Percentiles rank a stretch among this genome's conserved stretches.
These are phyloP conservation scores for Bombus confusus DNA, from an alignment of 1,140 invertebrate genomes.

Conservation along the genomic window DNA sequence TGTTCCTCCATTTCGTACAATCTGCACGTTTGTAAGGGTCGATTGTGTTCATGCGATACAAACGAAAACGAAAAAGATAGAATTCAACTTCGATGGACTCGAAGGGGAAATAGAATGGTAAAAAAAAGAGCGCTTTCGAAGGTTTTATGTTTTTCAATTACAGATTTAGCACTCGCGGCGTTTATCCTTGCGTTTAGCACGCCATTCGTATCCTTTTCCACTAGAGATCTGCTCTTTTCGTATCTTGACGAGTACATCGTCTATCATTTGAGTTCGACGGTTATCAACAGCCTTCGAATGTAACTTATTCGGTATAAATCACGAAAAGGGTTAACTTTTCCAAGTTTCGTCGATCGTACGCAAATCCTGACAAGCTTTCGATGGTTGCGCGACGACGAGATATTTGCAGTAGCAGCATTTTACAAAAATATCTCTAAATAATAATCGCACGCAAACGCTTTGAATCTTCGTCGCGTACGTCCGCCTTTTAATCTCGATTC, in stretches of 20 bases:
- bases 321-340: too few species aligned
- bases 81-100: neutral
- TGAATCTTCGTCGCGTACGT: neutral
- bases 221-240: too few species aligned
- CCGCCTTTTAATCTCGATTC: constrained; percentile 13
- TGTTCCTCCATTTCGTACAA: constrained; percentile 11
- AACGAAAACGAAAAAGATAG: neutral
- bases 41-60: neutral
- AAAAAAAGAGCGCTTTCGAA: neutral
- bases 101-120: neutral
- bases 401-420: neutral
- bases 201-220: too few species aligned
- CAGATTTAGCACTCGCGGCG: too few species aligned
- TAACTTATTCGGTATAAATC: too few species aligned
- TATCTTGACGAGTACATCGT: too few species aligned
- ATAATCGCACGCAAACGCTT: neutral
- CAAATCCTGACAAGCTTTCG: neutral
- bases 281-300: too few species aligned
- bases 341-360: too few species aligned
- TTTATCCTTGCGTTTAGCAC: too few species aligned
- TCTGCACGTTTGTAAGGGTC: constrained; percentile 17
- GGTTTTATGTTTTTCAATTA: too few species aligned
- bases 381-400: neutral
- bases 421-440: neutral
- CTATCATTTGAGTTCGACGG: fast-evolving